These are phyloP conservation scores for Pelvicachromis taeniatus DNA, from an alignment of 2,113 vertebrate species.

Conservation along the genomic window DNA sequence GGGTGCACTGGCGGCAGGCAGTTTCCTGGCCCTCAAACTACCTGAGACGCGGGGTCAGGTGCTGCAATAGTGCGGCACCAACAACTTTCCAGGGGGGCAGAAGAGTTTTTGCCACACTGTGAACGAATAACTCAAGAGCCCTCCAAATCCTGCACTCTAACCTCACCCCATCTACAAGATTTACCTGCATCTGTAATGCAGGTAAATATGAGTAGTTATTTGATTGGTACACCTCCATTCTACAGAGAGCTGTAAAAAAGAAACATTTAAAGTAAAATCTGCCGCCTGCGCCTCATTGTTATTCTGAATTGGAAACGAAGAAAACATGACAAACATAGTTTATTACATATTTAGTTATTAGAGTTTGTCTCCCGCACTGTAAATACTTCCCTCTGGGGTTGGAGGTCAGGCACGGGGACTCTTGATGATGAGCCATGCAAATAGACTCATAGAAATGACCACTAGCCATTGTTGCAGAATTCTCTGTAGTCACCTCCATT, in stretches of 20 bases:
- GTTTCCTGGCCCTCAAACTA: constrained; percentile 89
- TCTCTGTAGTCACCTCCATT: constrained; percentile 37
- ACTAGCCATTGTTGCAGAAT: constrained; percentile 45
- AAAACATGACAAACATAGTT: not conserved
- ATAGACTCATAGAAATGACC: constrained; percentile 49
- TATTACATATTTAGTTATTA: not conserved
- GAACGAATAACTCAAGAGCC: constrained; percentile 57
- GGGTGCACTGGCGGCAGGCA: constrained; percentile 84
- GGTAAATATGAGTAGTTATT: not conserved
- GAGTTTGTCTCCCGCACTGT: not conserved
- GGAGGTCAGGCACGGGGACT: constrained; percentile 41
- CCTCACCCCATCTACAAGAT: not conserved
- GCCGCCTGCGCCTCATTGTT: not conserved
- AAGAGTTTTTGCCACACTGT: constrained; percentile 70
- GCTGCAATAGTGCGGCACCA: constrained; percentile 79
- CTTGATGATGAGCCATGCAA: constrained; percentile 50
- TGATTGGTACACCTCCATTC: not conserved
- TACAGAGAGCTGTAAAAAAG: not conserved
- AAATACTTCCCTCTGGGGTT: constrained; percentile 7
- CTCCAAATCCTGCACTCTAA: constrained; percentile 32
- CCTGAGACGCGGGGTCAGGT: constrained; percentile 93
- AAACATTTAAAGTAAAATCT: not conserved
- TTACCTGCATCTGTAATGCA: too few relatives aligned
- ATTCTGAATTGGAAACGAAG: not conserved
- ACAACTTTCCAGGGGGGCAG: constrained; percentile 30